Evolutionary conservation across 2,113 vertebrate genomes (phyloP), one percentile per base, ranked within the genome.

Genomic region (Echinops telfairi): DNA sequence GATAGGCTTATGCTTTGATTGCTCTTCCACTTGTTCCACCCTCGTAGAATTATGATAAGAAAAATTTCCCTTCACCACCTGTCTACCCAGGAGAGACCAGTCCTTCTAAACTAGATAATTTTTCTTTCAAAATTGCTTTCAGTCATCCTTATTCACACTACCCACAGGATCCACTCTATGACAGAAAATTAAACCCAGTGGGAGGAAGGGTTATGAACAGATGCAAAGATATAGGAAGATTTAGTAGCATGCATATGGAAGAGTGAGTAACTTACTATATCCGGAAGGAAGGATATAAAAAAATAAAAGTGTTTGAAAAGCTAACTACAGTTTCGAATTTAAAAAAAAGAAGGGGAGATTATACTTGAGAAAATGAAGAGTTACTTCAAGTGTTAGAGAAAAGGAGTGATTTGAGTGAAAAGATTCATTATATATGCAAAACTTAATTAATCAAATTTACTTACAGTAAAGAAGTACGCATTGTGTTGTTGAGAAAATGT

Each of bases 61-160:
- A 2, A 77, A 53, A 76, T 83, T 93, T 3, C 4, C 57, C 22
- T 58, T 91, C 9, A 73, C 12, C 3, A 40, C 1, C 20, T 2
- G 70, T 16, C 71, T 53, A 53, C 47, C 47, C 14, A 23, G 20
- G 64, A 92, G 71, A 71, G n/a, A 86, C 20, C 29, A 77, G 33
- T 5, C 33, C 15, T 53, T 83, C 10, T 87, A 6, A 16, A 3
- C 1, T 8, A n/a, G 17, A 64, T 76, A 89, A 6, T n/a, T 81
- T 87, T 95, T 78, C 40, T 15, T 76, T 14, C 3, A 76, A 29
- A 90, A 58, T 70, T 87, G 22, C 19, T 91, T 93, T 96, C 27
- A 70, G 36, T 43, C 33, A 76, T 83, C 15, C 12, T 86, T 95
- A 25, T 17, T 83, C 88, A 15, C 25, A 78, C 5, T 82, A 33